phyloP scores from a whole-genome alignment of 2,113 vertebrate species.

The Oriolus oriolus region DNA sequence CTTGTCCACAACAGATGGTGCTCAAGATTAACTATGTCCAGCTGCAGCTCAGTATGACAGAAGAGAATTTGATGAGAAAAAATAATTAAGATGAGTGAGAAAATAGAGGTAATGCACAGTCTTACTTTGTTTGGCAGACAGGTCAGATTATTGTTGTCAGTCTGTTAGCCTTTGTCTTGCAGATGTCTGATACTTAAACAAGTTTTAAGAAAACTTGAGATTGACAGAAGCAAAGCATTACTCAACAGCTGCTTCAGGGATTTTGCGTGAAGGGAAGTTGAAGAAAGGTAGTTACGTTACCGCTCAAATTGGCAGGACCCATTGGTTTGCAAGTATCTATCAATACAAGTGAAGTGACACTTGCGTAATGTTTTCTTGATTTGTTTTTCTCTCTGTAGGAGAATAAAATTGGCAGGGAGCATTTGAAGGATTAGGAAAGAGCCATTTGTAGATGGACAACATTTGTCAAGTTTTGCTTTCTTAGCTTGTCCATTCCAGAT shows the following conservation, averaged over 20 bases:
- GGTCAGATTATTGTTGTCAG: not conserved
- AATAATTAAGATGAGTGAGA: not conserved
- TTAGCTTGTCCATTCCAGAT: not conserved
- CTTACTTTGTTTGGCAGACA: not conserved
- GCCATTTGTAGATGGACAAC: not conserved
- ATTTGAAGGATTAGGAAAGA: not conserved
- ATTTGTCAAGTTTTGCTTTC: not conserved
- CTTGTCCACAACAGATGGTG: not conserved
- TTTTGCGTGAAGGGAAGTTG: not conserved
- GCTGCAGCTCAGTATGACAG: not conserved
- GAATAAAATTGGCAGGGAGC: constrained; percentile 8
- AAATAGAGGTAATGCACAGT: not conserved
- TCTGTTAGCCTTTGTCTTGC: not conserved
- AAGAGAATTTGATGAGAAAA: not conserved
- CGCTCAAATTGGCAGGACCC: not conserved
- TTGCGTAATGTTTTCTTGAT: constrained; percentile 44
- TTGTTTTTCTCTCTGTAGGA: constrained; percentile 30
- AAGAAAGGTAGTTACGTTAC: not conserved
- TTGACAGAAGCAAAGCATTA: not conserved
- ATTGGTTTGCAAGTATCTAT: not conserved
- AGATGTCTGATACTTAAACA: not conserved
- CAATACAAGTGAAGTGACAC: not conserved
- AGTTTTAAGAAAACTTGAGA: not conserved
- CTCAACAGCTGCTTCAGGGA: not conserved
- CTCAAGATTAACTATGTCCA: not conserved